A percentile compares a stretch with the other conserved stretches of the same genome.
phyloP scores from a whole-genome alignment of 2,888 invertebrate genomes.

The Aspidiotus destructor region DNA sequence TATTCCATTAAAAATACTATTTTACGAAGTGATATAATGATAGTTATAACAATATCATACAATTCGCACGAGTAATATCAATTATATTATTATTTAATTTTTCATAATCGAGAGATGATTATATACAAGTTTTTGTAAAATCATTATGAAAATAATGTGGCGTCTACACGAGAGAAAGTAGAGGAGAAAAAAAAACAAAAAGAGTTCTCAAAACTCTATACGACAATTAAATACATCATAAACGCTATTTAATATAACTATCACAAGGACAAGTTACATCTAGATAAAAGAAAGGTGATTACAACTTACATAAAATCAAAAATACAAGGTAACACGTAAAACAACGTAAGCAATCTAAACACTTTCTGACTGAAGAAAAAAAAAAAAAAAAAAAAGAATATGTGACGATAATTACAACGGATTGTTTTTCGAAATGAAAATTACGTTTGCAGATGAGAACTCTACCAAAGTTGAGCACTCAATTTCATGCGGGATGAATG shows the following conservation, averaged over 20 bases:
- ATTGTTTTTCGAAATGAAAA: too few relatives aligned
- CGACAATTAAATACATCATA: conserved; percentile 20
- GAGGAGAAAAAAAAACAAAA: not conserved
- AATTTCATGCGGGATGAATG: too few relatives aligned
- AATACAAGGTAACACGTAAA: conserved; percentile 17
- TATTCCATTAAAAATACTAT: not conserved
- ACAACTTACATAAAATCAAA: conserved; percentile 27
- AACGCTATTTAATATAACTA: conserved; percentile 30
- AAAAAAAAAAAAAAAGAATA: too few relatives aligned
- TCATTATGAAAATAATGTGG: not conserved
- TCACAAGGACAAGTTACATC: conserved; percentile 30
- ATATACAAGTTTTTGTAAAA: not conserved
- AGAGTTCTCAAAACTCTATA: not conserved
- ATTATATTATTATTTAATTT: not conserved
- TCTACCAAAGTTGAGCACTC: too few relatives aligned
- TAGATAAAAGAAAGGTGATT: conserved; percentile 22
- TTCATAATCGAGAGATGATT: conserved; percentile 3
- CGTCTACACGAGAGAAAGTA: not conserved
- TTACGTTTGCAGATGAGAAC: too few relatives aligned
- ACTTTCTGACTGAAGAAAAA: not conserved
- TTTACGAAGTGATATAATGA: conserved; percentile 1
- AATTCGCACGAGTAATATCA: not conserved
- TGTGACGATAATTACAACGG: too few relatives aligned
- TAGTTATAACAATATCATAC: not conserved
- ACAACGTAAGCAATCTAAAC: not conserved